Evolutionary conservation across 1,140 invertebrate genomes (phyloP), one percentile per base, ranked within the genome.

Genomic region (Drosophila lini): DNA sequence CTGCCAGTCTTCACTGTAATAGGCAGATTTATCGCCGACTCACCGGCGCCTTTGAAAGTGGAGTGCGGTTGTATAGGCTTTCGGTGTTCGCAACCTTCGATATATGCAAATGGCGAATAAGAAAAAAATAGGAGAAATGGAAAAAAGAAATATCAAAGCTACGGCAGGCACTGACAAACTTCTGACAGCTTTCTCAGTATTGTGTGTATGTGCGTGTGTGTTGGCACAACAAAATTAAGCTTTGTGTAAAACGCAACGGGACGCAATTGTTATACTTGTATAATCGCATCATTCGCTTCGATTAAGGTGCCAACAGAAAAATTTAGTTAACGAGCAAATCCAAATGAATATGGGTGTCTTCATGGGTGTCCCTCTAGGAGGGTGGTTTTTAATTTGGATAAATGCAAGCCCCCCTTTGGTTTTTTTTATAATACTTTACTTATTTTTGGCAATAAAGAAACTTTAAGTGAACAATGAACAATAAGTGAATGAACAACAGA

Each of bases 241-340:
- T 42, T 55, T 59, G 16, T 38, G 16, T 34, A n/a, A 71, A 69
- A 58, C 50, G 42, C 22, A 50, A 22, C 48, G 50, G 36, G 38
- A 41, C n/a, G 40, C 42, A 62, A 56, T 74, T 74, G 52, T 44
- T 63, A 52, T 58, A 74, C 40, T 28, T 28, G 53, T n/a, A 50
- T 64, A 75, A 75, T 75, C 73, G 61, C 70, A 44, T 74, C 69
- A 75, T 75, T 74, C 45, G 68, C 36, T 73, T 71, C 52, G 64
- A 70, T 71, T 58, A 48, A 41, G 41, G 50, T 38, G 64, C 15
- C 38, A 31, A 57, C 25, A 25, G 3, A 10, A 38, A 69, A 34
- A 25, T 19, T 48, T 0, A n/a, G 19, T 48, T 34, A 70, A 71
- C 34, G 31, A 57, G 36, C n/a, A 41, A 19, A 58, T 58, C 42